Evolutionary conservation across 2,113 vertebrate genomes (phyloP).

Genomic region (Chunga burmeisteri): DNA sequence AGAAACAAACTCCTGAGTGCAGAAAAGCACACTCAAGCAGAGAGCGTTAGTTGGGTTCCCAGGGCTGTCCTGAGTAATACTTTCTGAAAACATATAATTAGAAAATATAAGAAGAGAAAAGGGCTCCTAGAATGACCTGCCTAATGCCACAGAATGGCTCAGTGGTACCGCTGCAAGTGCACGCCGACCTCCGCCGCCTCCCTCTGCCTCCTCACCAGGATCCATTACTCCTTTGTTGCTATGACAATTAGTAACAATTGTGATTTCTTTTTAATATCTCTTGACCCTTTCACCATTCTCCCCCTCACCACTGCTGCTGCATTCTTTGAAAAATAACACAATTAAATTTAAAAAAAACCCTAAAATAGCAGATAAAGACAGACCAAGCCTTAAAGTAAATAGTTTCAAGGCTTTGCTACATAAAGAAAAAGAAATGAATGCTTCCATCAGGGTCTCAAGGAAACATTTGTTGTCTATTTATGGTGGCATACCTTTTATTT

Average conservation of each 20-base stretch:
- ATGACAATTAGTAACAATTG: not conserved
- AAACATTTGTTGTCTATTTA: not conserved
- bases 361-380: not conserved
- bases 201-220: not conserved
- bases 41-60: not conserved
- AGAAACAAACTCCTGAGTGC: rapidly evolving
- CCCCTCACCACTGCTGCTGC: not conserved
- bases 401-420: not conserved
- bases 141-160: not conserved
- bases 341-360: not conserved
- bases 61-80: not conserved
- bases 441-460: not conserved
- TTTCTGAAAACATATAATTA: not conserved
- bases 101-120: not conserved
- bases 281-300: not conserved
- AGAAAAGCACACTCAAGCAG: not conserved
- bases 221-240: not conserved
- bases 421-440: not conserved
- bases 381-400: not conserved
- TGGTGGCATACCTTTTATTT: not conserved
- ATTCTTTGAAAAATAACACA: not conserved
- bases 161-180: rapidly evolving
- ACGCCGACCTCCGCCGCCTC: rapidly evolving
- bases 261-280: not conserved
- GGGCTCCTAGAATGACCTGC: not conserved